Percentiles rank a stretch among this genome's conserved stretches.
phyloP scores from a whole-genome alignment of 2,888 invertebrate genomes.

The Eristalis pertinax region DNA sequence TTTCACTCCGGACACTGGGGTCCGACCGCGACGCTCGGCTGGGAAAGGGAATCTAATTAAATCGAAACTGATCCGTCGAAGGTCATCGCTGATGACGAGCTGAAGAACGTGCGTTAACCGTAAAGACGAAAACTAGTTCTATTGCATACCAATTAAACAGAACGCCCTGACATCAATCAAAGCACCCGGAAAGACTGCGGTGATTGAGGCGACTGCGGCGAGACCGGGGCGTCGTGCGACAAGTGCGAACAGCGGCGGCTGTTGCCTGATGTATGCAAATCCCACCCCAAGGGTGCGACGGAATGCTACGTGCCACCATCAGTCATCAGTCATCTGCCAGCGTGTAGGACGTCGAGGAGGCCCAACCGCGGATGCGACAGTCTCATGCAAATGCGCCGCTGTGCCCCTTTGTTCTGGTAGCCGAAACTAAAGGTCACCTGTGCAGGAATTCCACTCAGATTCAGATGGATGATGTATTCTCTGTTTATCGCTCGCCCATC shows the following conservation, averaged over 20 bases:
- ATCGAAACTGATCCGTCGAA: not conserved
- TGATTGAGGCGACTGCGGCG: not conserved
- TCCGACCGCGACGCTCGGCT: too few species aligned
- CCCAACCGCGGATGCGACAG: not conserved
- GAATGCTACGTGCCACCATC: not conserved
- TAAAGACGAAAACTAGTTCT: slow-evolving; percentile 24
- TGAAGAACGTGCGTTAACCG: not conserved
- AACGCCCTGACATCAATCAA: not conserved
- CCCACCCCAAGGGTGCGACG: not conserved
- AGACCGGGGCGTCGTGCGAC: not conserved
- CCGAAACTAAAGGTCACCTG: not conserved
- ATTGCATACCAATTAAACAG: slow-evolving; percentile 4
- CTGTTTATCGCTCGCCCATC: not conserved
- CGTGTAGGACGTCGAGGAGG: not conserved
- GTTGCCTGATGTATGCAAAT: not conserved
- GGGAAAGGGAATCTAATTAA: not conserved
- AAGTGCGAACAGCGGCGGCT: too few species aligned
- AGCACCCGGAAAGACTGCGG: not conserved
- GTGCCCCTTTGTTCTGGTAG: not conserved
- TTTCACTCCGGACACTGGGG: not conserved
- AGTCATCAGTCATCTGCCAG: not conserved
- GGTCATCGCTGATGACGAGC: not conserved
- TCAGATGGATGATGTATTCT: not conserved
- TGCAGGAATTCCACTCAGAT: not conserved
- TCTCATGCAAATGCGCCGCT: not conserved